Evolutionary conservation across 1,140 invertebrate genomes (phyloP), one percentile per base, ranked within the genome.

Genomic region (Sminthurides bifidus): DNA sequence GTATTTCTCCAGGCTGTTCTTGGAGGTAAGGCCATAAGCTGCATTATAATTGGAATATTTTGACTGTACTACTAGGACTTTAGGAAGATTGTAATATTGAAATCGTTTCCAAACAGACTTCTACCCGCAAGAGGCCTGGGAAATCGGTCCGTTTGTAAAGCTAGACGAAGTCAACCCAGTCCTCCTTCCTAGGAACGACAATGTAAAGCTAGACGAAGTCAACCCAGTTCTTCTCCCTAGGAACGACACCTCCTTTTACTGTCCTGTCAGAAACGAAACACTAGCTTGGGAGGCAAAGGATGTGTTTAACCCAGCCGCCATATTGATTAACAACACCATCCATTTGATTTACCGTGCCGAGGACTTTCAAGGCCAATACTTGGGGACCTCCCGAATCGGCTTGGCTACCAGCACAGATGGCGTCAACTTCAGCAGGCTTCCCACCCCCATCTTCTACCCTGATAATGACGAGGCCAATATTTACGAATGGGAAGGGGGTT

Each of bases 401-500:
- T 26, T 63, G 4, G 61, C 61, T 2, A 56, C 30, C 0, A 58
- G 51, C 30, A 12, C 12, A 1, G 58, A 63, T 52, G 61, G 61
- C 8, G 3, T 60, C 0, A 60, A 24, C 23, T 60, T 63, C 26
- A 30, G 30, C 0, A 14, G 58, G 17, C 24, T 41, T 19, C 5
- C 38, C 2, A 19, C 10, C 3, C 61, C 61, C 5, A 59, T 63
- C n/a, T 63, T 60, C 50, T 63, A 58, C 38, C 61, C 61, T 4
- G 52, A 57, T 23, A 55, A 63, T 49, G 61, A 63, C 19, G 31
- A 30, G 2, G 41, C 30, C 21, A 3, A 40, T 0, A 19, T 15
- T 0, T 54, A 54, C 33, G 61, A 63, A 35, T 63, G 61, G 61
- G 61, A 63, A 46, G 61, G 61, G 21, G 61, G 61, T 2, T 54